A percentile compares a stretch with the other conserved stretches of the same genome.
phyloP scores from a whole-genome alignment of 2,113 vertebrate species.

The Eublepharis macularius region DNA sequence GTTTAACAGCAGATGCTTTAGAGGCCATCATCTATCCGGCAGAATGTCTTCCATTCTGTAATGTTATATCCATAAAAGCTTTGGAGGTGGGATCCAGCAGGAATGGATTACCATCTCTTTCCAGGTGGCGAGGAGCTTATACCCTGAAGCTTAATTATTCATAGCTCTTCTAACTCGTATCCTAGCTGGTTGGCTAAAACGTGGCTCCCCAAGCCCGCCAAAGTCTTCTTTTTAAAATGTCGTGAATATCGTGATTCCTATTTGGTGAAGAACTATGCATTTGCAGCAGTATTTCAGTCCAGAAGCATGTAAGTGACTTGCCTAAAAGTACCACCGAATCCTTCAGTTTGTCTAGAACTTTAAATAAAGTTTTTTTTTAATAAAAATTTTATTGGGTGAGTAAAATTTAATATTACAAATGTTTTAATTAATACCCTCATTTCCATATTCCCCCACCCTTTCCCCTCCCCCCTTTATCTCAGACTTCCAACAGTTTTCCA shows the following conservation, averaged over 20 bases:
- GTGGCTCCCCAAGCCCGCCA: too few species aligned
- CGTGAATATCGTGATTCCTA: too few species aligned
- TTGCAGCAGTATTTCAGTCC: background rate
- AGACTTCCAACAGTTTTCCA: too few species aligned
- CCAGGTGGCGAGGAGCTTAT: slow-evolving; percentile 19
- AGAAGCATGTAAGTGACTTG: background rate
- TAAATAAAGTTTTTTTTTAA: too few species aligned
- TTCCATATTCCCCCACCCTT: too few species aligned
- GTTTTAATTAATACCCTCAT: too few species aligned
- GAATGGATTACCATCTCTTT: slow-evolving; percentile 24
- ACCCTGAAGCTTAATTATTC: background rate
- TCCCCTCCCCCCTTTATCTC: too few species aligned
- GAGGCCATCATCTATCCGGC: slow-evolving; percentile 22
- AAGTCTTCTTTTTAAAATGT: too few species aligned
- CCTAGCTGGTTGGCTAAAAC: background rate
- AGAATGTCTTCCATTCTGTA: slow-evolving; percentile 22
- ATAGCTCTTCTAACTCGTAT: background rate
- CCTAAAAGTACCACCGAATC: background rate
- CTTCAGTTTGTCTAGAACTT: background rate
- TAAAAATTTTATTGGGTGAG: too few species aligned
- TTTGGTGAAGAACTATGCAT: too few species aligned
- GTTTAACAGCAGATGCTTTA: background rate
- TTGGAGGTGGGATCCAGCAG: background rate
- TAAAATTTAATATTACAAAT: too few species aligned
- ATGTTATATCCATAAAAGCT: background rate